Conservation (phyloP, 2,113 vertebrate species). For the Loxodonta africana region DNA sequence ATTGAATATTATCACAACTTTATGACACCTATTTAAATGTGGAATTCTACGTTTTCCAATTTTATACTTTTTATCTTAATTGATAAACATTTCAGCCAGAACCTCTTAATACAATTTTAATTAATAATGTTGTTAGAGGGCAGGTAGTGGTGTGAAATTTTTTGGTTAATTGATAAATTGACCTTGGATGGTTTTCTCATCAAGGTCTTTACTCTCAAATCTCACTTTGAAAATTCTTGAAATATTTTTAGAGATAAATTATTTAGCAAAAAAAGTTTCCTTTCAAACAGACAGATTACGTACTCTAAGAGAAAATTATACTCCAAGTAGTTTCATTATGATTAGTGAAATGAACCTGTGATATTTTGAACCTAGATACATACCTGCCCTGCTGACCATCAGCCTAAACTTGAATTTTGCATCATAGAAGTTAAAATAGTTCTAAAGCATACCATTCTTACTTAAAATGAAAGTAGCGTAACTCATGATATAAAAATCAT, state of each 20-base stretch:
- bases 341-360: not conserved
- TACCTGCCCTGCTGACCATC: not conserved
- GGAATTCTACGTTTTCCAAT: not conserved
- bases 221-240: not conserved
- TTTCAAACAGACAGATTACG: not conserved
- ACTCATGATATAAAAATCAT: not conserved
- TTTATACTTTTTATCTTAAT: not conserved
- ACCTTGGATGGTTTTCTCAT: not conserved
- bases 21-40: not conserved
- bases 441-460: not conserved
- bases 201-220: not conserved
- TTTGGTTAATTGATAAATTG: not conserved
- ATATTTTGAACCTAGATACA: not conserved
- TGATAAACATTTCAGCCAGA: not conserved
- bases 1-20: not conserved
- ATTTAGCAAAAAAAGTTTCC: not conserved
- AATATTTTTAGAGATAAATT: not conserved
- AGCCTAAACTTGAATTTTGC: constrained; percentile 46
- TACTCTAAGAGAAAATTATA: not conserved
- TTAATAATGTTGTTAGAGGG: not conserved
- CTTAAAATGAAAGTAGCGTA: not conserved
- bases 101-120: not conserved
- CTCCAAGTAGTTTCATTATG: not conserved
- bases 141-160: not conserved
- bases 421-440: not conserved